These are phyloP conservation scores for Sussaba pulchella DNA, from an alignment of 2,888 invertebrate species.

Conservation along the genomic window DNA sequence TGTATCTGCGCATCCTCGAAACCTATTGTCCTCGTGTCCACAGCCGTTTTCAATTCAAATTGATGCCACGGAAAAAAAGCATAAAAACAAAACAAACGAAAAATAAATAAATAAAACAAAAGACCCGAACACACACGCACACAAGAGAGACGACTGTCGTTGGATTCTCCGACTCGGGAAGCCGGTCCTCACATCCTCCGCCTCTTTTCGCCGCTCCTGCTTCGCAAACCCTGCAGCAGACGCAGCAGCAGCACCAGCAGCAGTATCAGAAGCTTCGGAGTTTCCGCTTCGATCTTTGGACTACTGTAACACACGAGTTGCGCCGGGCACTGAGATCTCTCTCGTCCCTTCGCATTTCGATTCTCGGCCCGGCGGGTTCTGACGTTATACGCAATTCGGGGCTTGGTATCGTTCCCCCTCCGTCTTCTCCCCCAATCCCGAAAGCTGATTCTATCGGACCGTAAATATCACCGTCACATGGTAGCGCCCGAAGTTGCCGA, in stretches of 20 bases:
- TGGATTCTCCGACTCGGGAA: constrained; percentile 37
- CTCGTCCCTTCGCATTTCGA: constrained; percentile 37
- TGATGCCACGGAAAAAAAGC: constrained; percentile 78
- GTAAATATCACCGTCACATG: constrained; percentile 82
- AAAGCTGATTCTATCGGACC: constrained; percentile 82
- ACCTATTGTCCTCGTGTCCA: constrained; percentile 83
- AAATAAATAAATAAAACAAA: constrained; percentile 64
- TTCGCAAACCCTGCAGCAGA: constrained; percentile 31
- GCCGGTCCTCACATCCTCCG: constrained; percentile 59
- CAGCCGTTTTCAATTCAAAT: constrained; percentile 84
- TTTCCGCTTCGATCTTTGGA: constrained; percentile 45
- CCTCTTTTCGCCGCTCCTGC: constrained; percentile 61
- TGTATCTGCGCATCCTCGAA: constrained; percentile 68
- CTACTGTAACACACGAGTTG: constrained; percentile 37
- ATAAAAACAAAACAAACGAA: constrained; percentile 65
- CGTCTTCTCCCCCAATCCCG: no score
- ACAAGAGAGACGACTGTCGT: constrained; percentile 59
- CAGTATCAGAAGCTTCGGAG: constrained; percentile 36
- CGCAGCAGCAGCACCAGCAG: constrained; percentile 22
- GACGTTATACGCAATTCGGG: constrained; percentile 27
- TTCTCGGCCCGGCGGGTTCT: constrained; percentile 33
- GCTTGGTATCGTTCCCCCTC: constrained; percentile 75
- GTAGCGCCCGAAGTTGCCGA: constrained; percentile 59
- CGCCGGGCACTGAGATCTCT: constrained; percentile 21
- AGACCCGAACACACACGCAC: constrained; percentile 71